A percentile compares a stretch with the other conserved stretches of the same genome.
Conservation (phyloP, 2,113 vertebrate species). For the Osmerus mordax region DNA sequence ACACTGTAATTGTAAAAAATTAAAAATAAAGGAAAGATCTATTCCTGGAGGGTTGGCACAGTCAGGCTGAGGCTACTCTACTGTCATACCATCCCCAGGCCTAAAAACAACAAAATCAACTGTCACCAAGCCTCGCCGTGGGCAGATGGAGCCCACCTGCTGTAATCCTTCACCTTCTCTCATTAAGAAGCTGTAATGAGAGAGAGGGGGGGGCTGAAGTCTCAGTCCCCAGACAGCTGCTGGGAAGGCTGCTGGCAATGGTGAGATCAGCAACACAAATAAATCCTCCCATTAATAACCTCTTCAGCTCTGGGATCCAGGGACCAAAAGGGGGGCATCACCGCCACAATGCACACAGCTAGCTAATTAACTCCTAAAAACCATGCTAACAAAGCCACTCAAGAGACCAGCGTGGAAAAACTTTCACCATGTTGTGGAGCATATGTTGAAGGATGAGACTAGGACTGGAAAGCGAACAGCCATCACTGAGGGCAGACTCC, state of each 20-base stretch:
- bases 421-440: background rate
- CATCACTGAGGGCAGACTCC: too few relatives aligned
- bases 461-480: background rate
- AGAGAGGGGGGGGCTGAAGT: conserved; percentile 40
- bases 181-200: conserved; percentile 67
- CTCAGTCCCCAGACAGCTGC: conserved; percentile 55
- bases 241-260: conserved; percentile 18
- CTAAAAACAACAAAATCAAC: conserved; percentile 27
- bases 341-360: conserved; percentile 6
- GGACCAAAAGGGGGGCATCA: background rate
- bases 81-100: background rate
- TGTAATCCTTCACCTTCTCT: conserved; percentile 58
- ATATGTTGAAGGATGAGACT: background rate
- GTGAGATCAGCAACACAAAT: conserved; percentile 58
- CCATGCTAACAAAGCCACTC: conserved; percentile 18
- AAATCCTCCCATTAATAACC: conserved; percentile 57
- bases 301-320: conserved; percentile 6
- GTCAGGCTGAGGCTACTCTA: too few relatives aligned
- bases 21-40: too few relatives aligned
- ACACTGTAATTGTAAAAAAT: too few relatives aligned
- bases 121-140: conserved; percentile 8
- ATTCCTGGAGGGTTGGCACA: background rate
- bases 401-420: background rate
- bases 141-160: conserved; percentile 48
- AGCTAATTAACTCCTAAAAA: conserved; percentile 22